Base-by-base conservation (phyloP, 1,140 invertebrate species). In the Telenomus remus region DNA sequence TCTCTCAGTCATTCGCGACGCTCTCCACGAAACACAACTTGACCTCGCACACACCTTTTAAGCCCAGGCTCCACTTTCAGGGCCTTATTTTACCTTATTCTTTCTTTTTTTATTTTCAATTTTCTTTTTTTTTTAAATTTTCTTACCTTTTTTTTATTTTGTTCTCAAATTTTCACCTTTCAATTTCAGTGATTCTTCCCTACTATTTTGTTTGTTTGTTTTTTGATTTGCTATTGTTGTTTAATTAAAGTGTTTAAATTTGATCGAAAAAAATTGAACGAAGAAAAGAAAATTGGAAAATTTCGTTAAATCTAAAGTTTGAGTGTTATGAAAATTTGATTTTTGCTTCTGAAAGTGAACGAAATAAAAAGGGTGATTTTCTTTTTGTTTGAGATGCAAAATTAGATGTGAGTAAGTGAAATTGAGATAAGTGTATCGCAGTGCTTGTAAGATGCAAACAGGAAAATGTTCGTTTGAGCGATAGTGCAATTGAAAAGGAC, bases 1-100 rank as follows among this genome's bases (percentile, higher is more conserved):
- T 77, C 71, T 79, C 73, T 83, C 63, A 71, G 74, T 71, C 14
- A 71, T 35, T 76, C 66, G 74, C 51, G 73, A 46, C n/a, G 57
- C 63, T 68, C 47, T 39, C 12, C 16, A 51, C 71, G 64, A 56
- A 68, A 63, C 63, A 11, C 59, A 63, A 19, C 48, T 69, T 56
- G 50, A 53, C 35, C 7, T 56, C 49, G 39, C 19, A 27, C 42
- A 49, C 12, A 8, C 14, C 15, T 49, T 44, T 34, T 37, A 12
- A 48, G 4, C 0, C 47, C 15, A 16, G 37, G 4, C 13, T 37
- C 8, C n/a, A 37, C 27, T 35, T 44, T 9, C 4, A 48, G 9
- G 15, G 16, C 19, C 19, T 27, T 27, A 19, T 48, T 39, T 39
- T 39, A n/a, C n/a, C 37, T 39, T n/a, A 35, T n/a, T 11, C 37